phyloP scores from a whole-genome alignment of 2,113 vertebrate species.

The Notechis scutatus region DNA sequence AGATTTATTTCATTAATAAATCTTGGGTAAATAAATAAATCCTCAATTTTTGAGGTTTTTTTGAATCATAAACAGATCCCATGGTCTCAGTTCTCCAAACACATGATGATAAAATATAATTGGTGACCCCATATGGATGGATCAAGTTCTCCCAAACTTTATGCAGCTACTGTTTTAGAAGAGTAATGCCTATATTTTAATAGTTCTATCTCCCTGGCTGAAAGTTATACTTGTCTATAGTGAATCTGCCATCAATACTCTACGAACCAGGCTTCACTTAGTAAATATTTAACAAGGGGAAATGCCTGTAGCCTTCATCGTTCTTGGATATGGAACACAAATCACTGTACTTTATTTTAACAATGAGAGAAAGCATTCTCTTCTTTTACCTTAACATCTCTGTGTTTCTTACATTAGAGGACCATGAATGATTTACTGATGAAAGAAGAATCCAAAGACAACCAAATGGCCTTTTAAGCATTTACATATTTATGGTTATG shows the following conservation, averaged over 20 bases:
- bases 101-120: background rate
- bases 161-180: conserved; percentile 14
- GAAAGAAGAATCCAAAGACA: conserved; percentile 37
- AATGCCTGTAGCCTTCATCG: rapidly evolving
- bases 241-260: conserved; percentile 41
- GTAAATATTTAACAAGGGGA: conserved; percentile 63
- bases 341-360: conserved; percentile 2
- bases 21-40: too few relatives aligned
- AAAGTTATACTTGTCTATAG: conserved; percentile 28
- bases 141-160: background rate
- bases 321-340: background rate
- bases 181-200: conserved; percentile 37
- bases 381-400: conserved; percentile 2
- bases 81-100: background rate
- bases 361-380: conserved; percentile 32
- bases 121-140: background rate
- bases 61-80: background rate
- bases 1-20: background rate
- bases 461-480: conserved; percentile 19
- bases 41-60: background rate
- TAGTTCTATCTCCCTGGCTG: conserved; percentile 24
- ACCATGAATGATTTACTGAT: conserved; percentile 48
- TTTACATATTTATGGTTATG: conserved; percentile 41
- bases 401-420: conserved; percentile 21
- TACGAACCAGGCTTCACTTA: conserved; percentile 11